Conservation (phyloP, 2,888 invertebrate genomes). For the Leucoptera coffeella region DNA sequence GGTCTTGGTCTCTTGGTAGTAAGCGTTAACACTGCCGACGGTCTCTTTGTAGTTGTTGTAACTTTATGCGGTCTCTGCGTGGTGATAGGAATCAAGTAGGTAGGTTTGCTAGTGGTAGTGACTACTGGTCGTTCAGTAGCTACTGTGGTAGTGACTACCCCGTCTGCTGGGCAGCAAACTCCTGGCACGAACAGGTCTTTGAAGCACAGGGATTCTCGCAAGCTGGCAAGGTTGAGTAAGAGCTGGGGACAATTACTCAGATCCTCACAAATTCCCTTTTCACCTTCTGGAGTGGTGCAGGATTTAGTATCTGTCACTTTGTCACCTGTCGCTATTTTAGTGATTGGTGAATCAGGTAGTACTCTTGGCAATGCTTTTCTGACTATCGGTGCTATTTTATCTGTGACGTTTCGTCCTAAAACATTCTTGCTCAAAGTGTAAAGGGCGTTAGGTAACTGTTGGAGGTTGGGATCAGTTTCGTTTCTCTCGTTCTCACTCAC, state of each 20-base stretch:
- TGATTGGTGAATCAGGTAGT: slow-evolving; percentile 33
- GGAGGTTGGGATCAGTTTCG: slow-evolving; percentile 29
- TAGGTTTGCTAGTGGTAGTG: slow-evolving; percentile 30
- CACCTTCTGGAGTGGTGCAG: slow-evolving; percentile 78
- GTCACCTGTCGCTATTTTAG: slow-evolving; percentile 34
- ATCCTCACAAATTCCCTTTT: slow-evolving; percentile 78
- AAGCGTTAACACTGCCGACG: slow-evolving; percentile 10
- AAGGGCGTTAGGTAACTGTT: slow-evolving; percentile 61
- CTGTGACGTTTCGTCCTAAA: slow-evolving; percentile 67
- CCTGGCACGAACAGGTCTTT: slow-evolving; percentile 88
- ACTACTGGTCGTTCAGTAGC: slow-evolving; percentile 24
- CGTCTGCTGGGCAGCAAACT: slow-evolving; percentile 76
- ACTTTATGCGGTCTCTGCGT: slow-evolving; percentile 23
- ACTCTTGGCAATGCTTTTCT: slow-evolving; percentile 36
- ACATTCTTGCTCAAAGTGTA: slow-evolving; percentile 78
- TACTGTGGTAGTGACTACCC: slow-evolving; percentile 18
- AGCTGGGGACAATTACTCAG: slow-evolving; percentile 83
- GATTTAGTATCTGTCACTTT: slow-evolving; percentile 42
- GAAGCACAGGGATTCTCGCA: slow-evolving; percentile 84
- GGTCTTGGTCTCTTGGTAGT: slow-evolving; percentile 25
- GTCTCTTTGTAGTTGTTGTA: slow-evolving; percentile 9
- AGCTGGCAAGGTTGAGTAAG: slow-evolving; percentile 70
- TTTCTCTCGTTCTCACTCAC: slow-evolving; percentile 47
- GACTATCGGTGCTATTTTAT: slow-evolving; percentile 70
- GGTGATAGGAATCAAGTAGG: slow-evolving; percentile 33